Conservation (phyloP, 2,113 vertebrate genomes). For the Albula glossodonta region DNA sequence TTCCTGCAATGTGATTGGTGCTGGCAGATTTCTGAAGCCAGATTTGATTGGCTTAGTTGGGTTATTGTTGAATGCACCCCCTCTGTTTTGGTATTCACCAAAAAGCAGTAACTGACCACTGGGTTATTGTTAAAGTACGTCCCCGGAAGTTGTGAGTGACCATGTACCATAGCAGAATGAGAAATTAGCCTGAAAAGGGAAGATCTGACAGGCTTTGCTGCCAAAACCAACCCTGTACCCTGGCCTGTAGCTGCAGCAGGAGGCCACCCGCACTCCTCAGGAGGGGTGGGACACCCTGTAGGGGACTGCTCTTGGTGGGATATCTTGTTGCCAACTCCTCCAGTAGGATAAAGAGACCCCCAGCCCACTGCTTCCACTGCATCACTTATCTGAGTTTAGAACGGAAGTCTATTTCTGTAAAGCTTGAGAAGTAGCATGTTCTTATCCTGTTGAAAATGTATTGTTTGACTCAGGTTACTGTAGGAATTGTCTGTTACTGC, state of each 20-base stretch:
- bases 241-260: background rate
- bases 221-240: background rate
- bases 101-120: no score
- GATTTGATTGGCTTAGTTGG: no score
- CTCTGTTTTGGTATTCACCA: no score
- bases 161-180: no score
- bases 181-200: no score
- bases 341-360: background rate
- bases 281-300: background rate
- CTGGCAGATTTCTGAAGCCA: no score
- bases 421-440: background rate
- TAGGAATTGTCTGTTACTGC: background rate
- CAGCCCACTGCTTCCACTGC: background rate
- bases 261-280: background rate
- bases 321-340: background rate
- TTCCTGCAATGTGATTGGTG: no score
- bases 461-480: background rate
- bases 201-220: background rate
- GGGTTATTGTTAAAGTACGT: no score
- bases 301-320: background rate
- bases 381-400: background rate
- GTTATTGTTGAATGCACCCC: no score
- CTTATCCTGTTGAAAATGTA: background rate
- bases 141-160: no score
- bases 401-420: background rate